phyloP scores from a whole-genome alignment of 2,888 invertebrate genomes.

The Cheilosia scutellata region DNA sequence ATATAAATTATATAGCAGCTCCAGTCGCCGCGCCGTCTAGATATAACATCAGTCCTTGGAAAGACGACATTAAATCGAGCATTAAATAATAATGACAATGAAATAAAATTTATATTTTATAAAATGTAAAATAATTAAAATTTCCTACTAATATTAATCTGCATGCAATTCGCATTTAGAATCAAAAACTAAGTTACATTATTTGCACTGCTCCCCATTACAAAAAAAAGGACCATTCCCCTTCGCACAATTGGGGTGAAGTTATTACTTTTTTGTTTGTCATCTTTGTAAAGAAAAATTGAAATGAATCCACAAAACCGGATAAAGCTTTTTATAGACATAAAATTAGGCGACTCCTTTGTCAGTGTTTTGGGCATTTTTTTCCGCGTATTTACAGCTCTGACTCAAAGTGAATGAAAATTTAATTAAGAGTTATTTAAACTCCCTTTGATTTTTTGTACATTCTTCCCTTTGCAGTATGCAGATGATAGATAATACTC shows the following conservation, averaged over 20 bases:
- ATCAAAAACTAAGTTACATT: too few species aligned
- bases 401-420: slow-evolving; percentile 65
- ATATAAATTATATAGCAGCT: too few species aligned
- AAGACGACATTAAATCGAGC: too few species aligned
- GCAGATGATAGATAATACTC: slow-evolving; percentile 61
- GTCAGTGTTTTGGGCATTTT: slow-evolving; percentile 37
- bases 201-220: background rate
- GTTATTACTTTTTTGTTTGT: too few species aligned
- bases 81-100: too few species aligned
- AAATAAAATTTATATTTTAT: too few species aligned
- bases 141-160: too few species aligned
- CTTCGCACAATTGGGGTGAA: too few species aligned
- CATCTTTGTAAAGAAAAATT: slow-evolving; percentile 49
- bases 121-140: too few species aligned
- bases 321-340: slow-evolving; percentile 70
- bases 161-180: too few species aligned
- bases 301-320: slow-evolving; percentile 71
- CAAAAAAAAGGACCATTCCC: background rate
- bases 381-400: slow-evolving; percentile 20
- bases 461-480: slow-evolving; percentile 39
- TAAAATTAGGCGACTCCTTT: slow-evolving; percentile 69
- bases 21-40: too few species aligned
- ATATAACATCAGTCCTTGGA: too few species aligned
- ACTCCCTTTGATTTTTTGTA: slow-evolving; percentile 38
- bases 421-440: slow-evolving; percentile 71